Conservation (phyloP, 2,113 vertebrate genomes). For the Galeopterus variegatus region DNA sequence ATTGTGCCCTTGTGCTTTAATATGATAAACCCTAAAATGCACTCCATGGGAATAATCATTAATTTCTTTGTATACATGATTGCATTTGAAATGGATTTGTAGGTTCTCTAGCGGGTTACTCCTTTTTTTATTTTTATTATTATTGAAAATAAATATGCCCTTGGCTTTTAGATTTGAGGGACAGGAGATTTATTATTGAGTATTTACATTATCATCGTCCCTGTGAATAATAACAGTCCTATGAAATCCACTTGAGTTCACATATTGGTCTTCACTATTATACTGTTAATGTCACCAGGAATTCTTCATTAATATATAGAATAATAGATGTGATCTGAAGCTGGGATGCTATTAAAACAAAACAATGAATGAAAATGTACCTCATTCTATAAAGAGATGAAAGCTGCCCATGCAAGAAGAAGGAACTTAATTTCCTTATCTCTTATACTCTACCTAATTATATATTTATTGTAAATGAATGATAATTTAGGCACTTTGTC, state of each 20-base stretch:
- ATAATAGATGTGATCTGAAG: background rate
- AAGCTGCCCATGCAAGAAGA: background rate
- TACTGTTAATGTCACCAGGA: background rate
- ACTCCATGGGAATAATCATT: background rate
- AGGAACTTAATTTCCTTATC: background rate
- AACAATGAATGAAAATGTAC: background rate
- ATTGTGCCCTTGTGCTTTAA: background rate
- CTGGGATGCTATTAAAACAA: background rate
- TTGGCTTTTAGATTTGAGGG: background rate
- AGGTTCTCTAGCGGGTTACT: background rate
- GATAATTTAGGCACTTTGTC: background rate
- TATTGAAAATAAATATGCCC: conserved; percentile 38
- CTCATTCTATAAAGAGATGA: background rate
- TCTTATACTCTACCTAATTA: background rate
- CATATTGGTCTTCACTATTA: background rate
- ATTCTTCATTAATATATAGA: background rate
- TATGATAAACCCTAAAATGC: background rate
- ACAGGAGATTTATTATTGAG: background rate
- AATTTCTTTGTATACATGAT: background rate
- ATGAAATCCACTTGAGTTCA: background rate
- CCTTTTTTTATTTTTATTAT: background rate
- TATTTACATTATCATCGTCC: background rate
- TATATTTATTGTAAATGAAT: background rate
- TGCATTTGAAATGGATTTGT: background rate
- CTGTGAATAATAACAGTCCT: background rate